Evolutionary conservation across 2,797 vertebrate species (phyloP), one percentile per base, ranked within the genome.

Genomic region (Amazona finschi): DNA sequence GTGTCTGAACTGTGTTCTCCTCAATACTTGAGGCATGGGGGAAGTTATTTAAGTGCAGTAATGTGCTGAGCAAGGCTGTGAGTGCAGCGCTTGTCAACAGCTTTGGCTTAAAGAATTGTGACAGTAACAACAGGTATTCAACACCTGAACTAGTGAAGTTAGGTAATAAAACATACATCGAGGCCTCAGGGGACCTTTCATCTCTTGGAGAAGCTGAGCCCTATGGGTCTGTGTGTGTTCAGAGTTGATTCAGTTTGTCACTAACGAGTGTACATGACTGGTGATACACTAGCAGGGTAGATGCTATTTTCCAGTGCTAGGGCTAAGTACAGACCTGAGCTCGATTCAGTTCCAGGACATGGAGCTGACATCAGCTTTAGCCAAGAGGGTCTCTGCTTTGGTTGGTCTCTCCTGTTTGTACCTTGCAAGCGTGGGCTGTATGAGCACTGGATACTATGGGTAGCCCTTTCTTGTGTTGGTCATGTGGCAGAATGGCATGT

Each of bases 301-400:
- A 46, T 71, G 39, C 27, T 16, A 0, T 46, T 92, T 82, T 38
- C 67, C 33, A n/a, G 25, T 24, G 33, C 33, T 78, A 27, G 33
- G 62, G 19, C 69, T 64, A 3, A 43, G n/a, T 19, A 21, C 30
- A 84, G 12, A 71, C 12, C 47, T 15, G 43, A 83, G 76, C 33
- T 71, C 1, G 0, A 5, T 78, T 67, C 1, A 1, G 5, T 16
- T 73, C 15, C 13, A 31, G 62, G 28, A 20, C 0, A 1, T 0
- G 3, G 31, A 67, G n/a, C 39, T 60, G 65, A 47, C 47, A 36
- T 67, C 3, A 7, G 19, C 41, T 90, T 90, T 57, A 44, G 39
- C 61, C 39, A 21, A 38, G n/a, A 58, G 27, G 21, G 5, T 93
- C 20, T 25, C 15, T 65, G 22, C 15, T 55, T 1, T 33, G 18